These are phyloP conservation scores for Lamellibrachia satsuma DNA, from an alignment of 2,888 invertebrate species.

Conservation along the genomic window DNA sequence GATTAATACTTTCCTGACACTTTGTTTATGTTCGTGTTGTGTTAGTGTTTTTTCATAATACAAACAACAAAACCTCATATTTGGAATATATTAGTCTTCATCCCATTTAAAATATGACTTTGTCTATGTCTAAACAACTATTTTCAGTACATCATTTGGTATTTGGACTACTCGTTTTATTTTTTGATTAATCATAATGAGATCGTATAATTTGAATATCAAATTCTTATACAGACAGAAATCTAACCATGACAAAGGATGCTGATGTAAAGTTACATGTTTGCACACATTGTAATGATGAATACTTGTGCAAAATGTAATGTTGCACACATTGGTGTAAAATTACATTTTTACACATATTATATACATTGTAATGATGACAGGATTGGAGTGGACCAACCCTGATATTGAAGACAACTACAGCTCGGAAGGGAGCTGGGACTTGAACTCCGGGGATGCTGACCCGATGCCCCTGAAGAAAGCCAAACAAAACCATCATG, in stretches of 20 bases:
- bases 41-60: not conserved
- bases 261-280: not conserved
- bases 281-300: constrained; percentile 19
- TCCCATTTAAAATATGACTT: not conserved
- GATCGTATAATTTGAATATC: not conserved
- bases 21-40: not conserved
- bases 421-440: constrained; percentile 60
- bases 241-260: not conserved
- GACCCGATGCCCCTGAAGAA: constrained; percentile 56
- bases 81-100: not conserved
- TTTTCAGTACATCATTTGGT: not conserved
- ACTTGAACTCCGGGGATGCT: constrained; percentile 60
- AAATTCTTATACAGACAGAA: not conserved
- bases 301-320: no score
- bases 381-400: constrained; percentile 62
- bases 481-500: constrained; percentile 60
- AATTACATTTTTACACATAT: no score
- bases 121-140: not conserved
- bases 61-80: not conserved
- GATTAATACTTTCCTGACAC: not conserved
- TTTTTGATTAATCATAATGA: not conserved
- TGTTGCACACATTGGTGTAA: not conserved
- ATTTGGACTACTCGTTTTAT: not conserved
- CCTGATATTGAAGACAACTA: constrained; percentile 59
- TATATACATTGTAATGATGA: constrained; percentile 20